Evolutionary conservation across 2,113 vertebrate genomes (phyloP), one percentile per base, ranked within the genome.

Genomic region (Cyprinodon tularosa): DNA sequence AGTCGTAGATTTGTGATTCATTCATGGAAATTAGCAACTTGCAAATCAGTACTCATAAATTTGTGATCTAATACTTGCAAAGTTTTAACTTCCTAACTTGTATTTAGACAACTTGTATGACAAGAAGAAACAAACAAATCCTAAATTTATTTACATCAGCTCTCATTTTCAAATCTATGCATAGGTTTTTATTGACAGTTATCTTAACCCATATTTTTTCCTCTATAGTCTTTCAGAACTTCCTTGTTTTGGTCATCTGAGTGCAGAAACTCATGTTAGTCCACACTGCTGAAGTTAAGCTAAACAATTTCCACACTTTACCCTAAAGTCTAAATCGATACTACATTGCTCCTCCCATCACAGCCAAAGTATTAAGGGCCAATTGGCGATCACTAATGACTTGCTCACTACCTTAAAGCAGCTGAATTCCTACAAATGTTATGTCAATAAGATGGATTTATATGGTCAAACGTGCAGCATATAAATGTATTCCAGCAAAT

Each of bases 341-440:
- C 47, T 68, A 48, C 38, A 59, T 3, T 70, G 48, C 65, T 66
- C n/a, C 59, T n/a, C 38, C 68, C 13, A 47, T 87, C 74, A 71
- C 71, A 81, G 68, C 69, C 29, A 39, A 65, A 80, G 80, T 47
- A 75, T 78, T 77, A 67, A 17, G 79, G 72, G 62, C 76, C 48
- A 78, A 81, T 85, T 84, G 88, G 87, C 48, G 59, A 76, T 29
- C 59, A 11, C 88, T 91, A 91, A 90, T 88, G 81, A 85, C 74
- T 62, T 73, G 63, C 65, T 81, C 83, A 84, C 80, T 65, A 66
- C 84, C 82, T 70, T 72, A 84, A 88, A 89, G 81, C 71, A 48
- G 73, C 45, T 48, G 76, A 84, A 90, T 84, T 91, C 86, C 84
- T 71, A 74, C 87, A 88, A 88, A 90, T 91, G 84, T 90, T 82